Base-by-base conservation (phyloP, 2,797 vertebrate genomes). In the Cyclopterus lumpus region DNA sequence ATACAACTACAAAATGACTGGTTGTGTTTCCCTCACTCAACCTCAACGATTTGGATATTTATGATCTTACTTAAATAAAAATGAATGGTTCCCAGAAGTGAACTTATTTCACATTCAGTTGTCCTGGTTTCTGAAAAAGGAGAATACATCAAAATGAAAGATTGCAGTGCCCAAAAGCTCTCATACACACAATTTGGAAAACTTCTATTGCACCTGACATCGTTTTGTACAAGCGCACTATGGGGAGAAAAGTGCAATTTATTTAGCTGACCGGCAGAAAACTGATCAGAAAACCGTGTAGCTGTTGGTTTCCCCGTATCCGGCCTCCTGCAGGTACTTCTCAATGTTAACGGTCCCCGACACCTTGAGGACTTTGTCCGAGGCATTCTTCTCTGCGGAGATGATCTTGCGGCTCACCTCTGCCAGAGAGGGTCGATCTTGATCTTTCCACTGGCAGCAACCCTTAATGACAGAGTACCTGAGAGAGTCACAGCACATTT, bases 391-490 rank as follows among this genome's bases (percentile, higher is more conserved):
- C 59, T 95, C 78, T 9, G 93, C 96, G 2, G 86, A 82, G 71
- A 92, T 75, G 4, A 99, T 91, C 70, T 93, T 95, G 20, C 58
- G 89, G 60, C 75, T 79, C 67, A 99, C 73, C 18, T 96, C 95
- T 15, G 81, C 74, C 70, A 96, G 89, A 3, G 93, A 82, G 8
- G 95, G 94, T 1, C 97, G 93, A 8, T 94, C 92, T 14, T 88
- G 72, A 51, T 95, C 95, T 75, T 87, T 95, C 97, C 97, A 99
- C 7, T 94, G 94, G 95, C 97, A 97, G 85, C 98, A 98, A 32
- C 87, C 81, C 86, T 95, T 97, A 89, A 99, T 98, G 83, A 98
- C 85, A 18, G 84, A 57, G 15, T 98, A 94, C 80, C 97, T 99
- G 78, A 54, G 11, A 40, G 22, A 49, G 53, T 32, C 1, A 40